A percentile compares a stretch with the other conserved stretches of the same genome.
These are phyloP conservation scores for Tetragonula carbonaria DNA, from an alignment of 2,888 invertebrate species.

Conservation along the genomic window DNA sequence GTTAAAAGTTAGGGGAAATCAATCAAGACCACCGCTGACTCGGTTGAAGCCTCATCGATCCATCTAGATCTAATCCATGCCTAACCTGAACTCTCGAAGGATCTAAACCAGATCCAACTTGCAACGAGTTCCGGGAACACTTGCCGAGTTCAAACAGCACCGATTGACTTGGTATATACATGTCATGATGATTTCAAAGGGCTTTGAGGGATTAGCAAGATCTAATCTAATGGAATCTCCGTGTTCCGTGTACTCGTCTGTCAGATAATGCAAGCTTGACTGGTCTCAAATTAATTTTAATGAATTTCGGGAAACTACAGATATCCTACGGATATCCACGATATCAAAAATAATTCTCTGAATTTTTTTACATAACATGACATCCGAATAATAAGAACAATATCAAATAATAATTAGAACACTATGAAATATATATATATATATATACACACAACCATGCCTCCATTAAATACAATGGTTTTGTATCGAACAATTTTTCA, in stretches of 20 bases:
- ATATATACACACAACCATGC: no score
- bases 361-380: neutral
- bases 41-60: slow-evolving; percentile 16
- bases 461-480: no score
- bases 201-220: neutral
- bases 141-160: neutral
- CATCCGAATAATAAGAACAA: neutral
- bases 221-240: neutral
- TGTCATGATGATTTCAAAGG: neutral
- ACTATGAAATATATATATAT: neutral
- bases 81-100: slow-evolving; percentile 6
- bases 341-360: neutral
- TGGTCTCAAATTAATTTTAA: neutral
- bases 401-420: neutral
- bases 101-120: slow-evolving; percentile 8
- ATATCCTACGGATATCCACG: neutral
- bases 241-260: neutral
- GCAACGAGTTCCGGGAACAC: slow-evolving; percentile 6
- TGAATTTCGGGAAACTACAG: neutral
- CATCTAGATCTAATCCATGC: slow-evolving; percentile 29
- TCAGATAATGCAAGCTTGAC: neutral
- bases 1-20: slow-evolving; percentile 32
- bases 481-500: no score
- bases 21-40: slow-evolving; percentile 24
- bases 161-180: slow-evolving; percentile 1